These are phyloP conservation scores for Ginglymostoma cirratum DNA, from an alignment of 2,113 vertebrate genomes.

Conservation along the genomic window DNA sequence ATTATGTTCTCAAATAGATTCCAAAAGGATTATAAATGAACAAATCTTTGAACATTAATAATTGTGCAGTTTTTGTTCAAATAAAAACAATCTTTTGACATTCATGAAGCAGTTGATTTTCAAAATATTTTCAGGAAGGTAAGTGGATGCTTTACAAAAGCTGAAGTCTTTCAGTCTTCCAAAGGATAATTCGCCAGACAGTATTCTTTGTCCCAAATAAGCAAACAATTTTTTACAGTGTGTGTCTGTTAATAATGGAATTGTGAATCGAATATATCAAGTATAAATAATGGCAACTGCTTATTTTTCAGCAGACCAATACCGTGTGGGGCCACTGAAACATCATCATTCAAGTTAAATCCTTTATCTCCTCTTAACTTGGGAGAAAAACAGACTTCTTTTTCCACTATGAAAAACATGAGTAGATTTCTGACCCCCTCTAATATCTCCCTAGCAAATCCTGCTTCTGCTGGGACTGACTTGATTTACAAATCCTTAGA, in stretches of 20 bases:
- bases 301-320: background rate
- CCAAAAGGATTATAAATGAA: background rate
- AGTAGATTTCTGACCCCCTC: slow-evolving; percentile 55
- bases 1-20: background rate
- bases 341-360: background rate
- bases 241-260: background rate
- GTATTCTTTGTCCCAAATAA: background rate
- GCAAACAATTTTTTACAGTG: background rate
- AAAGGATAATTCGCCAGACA: background rate
- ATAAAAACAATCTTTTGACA: background rate
- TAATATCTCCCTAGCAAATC: slow-evolving; percentile 54
- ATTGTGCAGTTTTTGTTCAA: background rate
- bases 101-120: background rate
- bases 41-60: background rate
- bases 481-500: slow-evolving; percentile 50
- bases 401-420: slow-evolving; percentile 50
- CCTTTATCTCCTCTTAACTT: background rate
- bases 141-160: background rate
- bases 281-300: background rate
- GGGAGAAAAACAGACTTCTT: background rate
- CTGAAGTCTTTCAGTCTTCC: background rate
- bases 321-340: background rate
- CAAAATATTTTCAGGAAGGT: background rate
- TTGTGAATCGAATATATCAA: background rate
- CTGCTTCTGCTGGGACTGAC: slow-evolving; percentile 37